Evolutionary conservation across 2,113 vertebrate genomes (phyloP), one percentile per base, ranked within the genome.

Genomic region (Melanerpes formicivorus): DNA sequence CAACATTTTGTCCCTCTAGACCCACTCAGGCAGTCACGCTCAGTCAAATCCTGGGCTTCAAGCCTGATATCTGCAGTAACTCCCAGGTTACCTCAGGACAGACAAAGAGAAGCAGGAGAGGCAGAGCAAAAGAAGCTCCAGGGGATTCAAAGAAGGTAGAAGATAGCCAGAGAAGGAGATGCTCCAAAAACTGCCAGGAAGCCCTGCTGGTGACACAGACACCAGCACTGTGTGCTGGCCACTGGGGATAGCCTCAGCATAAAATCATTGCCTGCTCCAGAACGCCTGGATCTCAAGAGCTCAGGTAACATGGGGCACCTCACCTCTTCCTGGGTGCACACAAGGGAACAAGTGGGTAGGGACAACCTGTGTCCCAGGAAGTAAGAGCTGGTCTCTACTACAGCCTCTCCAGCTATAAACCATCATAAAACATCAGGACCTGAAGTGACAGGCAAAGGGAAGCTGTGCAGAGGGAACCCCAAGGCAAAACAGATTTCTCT

Each of bases 301-400:
- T 59, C 9, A 7, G 34, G 18, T 40, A 73, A 37, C 0, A 0
- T 3, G 18, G 25, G n/a, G 26, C 30, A 76, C 30, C 54, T 70
- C 10, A 5, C 62, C 32, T 67, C 40, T 70, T 66, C 52, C 29
- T 50, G 22, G 19, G 9, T 17, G 10, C 9, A 12, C 18, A 27
- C 8, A 56, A 74, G 48, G 44, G 18, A 54, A 7, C 54, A 32
- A 65, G n/a, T 4, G 11, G 11, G 15, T 46, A 48, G 40, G 23
- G 15, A 10, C 37, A 73, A 64, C 4, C 6, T 30, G 17, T 60
- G 58, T 16, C 26, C n/a, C 48, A 64, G 37, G 9, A 74, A 32
- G 15, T 9, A 72, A 78, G 27, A 91, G 55, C 4, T 48, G 48
- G 34, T 54, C 3, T 3, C 66, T 84, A 7, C 40, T 59, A 32